Percentiles rank a stretch among this genome's conserved stretches.
These are phyloP conservation scores for Phytoseiulus persimilis DNA, from an alignment of 2,888 invertebrate species.

Conservation along the genomic window DNA sequence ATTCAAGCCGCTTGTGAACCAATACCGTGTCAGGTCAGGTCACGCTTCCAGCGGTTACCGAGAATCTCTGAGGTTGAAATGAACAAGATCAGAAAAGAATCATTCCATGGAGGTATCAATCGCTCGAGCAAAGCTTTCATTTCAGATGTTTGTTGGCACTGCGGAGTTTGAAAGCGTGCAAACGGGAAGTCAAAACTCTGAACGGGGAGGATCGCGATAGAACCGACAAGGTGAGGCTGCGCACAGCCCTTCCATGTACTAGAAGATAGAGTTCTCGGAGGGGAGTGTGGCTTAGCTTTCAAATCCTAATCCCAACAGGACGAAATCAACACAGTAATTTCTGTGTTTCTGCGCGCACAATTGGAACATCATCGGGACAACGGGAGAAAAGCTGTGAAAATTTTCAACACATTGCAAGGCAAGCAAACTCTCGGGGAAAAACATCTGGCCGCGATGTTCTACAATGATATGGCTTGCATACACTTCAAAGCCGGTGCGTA, in stretches of 20 bases:
- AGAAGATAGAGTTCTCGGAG: no score
- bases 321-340: background rate
- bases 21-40: constrained; percentile 20
- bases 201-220: constrained; percentile 39
- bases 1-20: constrained; percentile 20
- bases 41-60: no score
- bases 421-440: constrained; percentile 43
- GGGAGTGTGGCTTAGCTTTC: background rate
- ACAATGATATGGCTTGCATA: constrained; percentile 73
- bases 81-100: no score
- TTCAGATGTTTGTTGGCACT: constrained; percentile 57
- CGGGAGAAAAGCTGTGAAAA: constrained; percentile 58
- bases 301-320: background rate
- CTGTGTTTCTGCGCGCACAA: constrained; percentile 54
- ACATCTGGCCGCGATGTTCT: constrained; percentile 58
- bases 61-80: no score
- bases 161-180: constrained; percentile 52
- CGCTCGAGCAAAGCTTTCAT: no score
- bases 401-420: constrained; percentile 51
- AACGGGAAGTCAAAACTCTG: constrained; percentile 51
- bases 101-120: no score
- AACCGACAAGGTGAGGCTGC: background rate
- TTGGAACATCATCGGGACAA: constrained; percentile 61
- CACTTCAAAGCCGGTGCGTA: constrained; percentile 57
- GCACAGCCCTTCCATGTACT: no score